A percentile compares a stretch with the other conserved stretches of the same genome.
Evolutionary conservation across 1,140 invertebrate genomes (phyloP).

Genomic region (Fopius arisanus): DNA sequence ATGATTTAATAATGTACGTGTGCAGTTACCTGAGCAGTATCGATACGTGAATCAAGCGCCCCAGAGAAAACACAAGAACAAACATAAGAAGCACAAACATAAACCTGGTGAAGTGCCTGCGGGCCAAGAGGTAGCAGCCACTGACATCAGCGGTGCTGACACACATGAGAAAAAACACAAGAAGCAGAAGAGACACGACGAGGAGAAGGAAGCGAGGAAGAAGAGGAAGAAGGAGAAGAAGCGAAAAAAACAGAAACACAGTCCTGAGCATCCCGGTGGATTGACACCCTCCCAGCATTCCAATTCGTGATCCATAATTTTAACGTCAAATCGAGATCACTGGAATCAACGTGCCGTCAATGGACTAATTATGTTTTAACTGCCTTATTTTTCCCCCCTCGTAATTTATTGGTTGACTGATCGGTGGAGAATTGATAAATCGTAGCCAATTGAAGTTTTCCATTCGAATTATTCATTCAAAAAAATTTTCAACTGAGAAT

Average conservation of each 20-base stretch:
- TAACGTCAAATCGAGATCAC: slow-evolving; percentile 29
- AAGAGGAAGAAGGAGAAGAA: slow-evolving; percentile 97
- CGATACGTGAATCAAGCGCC: slow-evolving; percentile 90
- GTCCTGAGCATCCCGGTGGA: slow-evolving; percentile 82
- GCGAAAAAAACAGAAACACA: slow-evolving; percentile 92
- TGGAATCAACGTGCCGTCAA: slow-evolving; percentile 27
- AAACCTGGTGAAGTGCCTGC: slow-evolving; percentile 78
- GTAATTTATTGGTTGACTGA: not conserved
- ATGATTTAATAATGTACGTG: slow-evolving; percentile 35
- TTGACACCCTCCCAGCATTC: slow-evolving; percentile 78
- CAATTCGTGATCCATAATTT: slow-evolving; percentile 63
- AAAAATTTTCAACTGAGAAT: not conserved
- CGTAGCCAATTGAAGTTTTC: not conserved
- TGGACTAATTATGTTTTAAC: slow-evolving; percentile 10
- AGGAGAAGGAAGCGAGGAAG: slow-evolving; percentile 90
- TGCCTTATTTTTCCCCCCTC: not conserved
- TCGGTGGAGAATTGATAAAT: not conserved
- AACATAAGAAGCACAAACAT: slow-evolving; percentile 95
- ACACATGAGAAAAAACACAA: slow-evolving; percentile 95
- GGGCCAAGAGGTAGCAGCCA: slow-evolving; percentile 73
- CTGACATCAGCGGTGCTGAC: slow-evolving; percentile 74
- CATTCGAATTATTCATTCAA: not conserved
- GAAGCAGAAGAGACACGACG: slow-evolving; percentile 92
- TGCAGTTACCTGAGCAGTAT: slow-evolving; percentile 93
- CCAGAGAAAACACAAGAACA: slow-evolving; percentile 91